phyloP scores from a whole-genome alignment of 2,888 invertebrate genomes.

The Stenoptilia bipunctidactyla region DNA sequence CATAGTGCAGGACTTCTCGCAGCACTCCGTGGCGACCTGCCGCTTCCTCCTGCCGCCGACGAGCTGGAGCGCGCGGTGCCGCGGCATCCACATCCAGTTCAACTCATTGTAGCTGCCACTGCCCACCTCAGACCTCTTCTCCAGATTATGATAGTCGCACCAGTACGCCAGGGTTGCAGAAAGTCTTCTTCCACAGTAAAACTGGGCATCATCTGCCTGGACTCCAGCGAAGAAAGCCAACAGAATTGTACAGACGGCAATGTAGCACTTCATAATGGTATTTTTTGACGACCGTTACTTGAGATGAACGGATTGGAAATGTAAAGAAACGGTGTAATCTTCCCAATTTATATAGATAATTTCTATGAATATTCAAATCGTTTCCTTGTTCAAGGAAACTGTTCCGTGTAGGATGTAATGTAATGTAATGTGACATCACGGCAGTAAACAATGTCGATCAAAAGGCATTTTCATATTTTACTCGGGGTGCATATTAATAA shows the following conservation, averaged over 20 bases:
- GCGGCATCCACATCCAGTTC: slow-evolving; percentile 5
- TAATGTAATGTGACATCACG: background rate
- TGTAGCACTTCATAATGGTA: background rate
- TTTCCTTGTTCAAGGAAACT: background rate
- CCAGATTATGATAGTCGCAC: slow-evolving; percentile 9
- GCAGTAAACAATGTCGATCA: background rate
- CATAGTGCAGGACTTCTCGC: slow-evolving; percentile 22
- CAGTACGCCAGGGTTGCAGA: slow-evolving; percentile 13
- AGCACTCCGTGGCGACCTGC: slow-evolving; percentile 24
- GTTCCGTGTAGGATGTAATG: background rate
- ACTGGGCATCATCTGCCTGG: slow-evolving; percentile 2
- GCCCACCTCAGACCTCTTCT: slow-evolving; percentile 3
- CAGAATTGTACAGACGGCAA: background rate
- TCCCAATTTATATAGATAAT: background rate
- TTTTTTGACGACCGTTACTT: background rate
- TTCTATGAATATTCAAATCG: too few species aligned
- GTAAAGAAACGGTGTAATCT: background rate
- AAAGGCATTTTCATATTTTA: too few species aligned
- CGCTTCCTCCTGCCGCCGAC: slow-evolving; percentile 15
- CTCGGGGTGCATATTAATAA: too few species aligned
- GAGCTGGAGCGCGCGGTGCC: too few species aligned
- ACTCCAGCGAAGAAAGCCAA: background rate
- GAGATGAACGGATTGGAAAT: background rate
- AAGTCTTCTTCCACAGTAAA: slow-evolving; percentile 17
- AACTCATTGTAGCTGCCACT: slow-evolving; percentile 4